Percentiles rank a stretch among this genome's conserved stretches.
phyloP scores from a whole-genome alignment of 2,888 invertebrate genomes.

The Acanthosepion pharaonis region DNA sequence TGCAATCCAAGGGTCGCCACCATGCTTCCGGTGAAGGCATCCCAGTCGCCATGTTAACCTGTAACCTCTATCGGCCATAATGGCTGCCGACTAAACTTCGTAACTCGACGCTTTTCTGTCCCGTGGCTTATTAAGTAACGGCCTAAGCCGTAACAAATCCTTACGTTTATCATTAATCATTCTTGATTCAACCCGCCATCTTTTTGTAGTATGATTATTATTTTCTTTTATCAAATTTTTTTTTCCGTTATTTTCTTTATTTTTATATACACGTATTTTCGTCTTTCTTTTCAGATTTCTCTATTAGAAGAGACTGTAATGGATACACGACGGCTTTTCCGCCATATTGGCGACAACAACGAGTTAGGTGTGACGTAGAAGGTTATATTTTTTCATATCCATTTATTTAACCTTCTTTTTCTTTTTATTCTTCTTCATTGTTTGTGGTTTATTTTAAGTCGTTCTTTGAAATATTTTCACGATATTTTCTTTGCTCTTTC shows the following conservation, averaged over 20 bases:
- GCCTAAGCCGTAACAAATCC: not conserved
- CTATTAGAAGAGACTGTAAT: not conserved
- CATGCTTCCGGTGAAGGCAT: not conserved
- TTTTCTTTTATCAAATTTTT: not conserved
- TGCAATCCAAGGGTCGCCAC: slow-evolving; percentile 22
- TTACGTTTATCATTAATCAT: not conserved
- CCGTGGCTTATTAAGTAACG: not conserved
- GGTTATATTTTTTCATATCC: not conserved
- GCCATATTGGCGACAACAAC: not conserved
- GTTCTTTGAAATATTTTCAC: not conserved
- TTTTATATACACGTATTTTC: not conserved
- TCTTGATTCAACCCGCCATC: not conserved
- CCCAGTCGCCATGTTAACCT: not conserved
- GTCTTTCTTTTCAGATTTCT: not conserved
- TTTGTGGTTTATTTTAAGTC: too few relatives aligned
- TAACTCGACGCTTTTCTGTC: slow-evolving; percentile 33
- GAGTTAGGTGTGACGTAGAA: not conserved
- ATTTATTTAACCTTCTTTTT: not conserved
- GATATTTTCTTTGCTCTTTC: not conserved
- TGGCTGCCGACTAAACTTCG: not conserved
- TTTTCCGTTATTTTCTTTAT: not conserved
- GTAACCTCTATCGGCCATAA: slow-evolving; percentile 10
- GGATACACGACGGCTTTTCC: slow-evolving; percentile 17
- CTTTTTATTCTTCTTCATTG: not conserved
- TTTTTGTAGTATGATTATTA: not conserved